Evolutionary conservation across 2,113 vertebrate species (phyloP), one percentile per base, ranked within the genome.

Genomic region (Gobio gobio): DNA sequence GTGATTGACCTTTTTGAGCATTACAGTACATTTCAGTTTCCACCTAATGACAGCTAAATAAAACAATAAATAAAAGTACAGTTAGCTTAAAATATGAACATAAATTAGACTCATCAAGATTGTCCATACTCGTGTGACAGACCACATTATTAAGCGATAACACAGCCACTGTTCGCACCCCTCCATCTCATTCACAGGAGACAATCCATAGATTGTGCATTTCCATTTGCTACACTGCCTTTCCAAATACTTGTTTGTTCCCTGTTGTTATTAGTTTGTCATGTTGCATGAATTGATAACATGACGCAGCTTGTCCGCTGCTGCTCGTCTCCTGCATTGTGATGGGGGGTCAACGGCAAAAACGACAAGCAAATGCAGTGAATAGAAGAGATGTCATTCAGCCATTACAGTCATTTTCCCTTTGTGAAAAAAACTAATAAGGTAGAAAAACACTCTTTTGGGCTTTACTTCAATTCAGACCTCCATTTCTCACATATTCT

Each of bases 211-310:
- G 91, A 90, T 82, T 78, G 88, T 66, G 87, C 90, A 49, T 89
- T 94, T 92, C 92, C 91, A 92, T 94, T 93, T 94, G 91, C 91
- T 84, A 84, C 78, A 77, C 87, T 63, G 87, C 89, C 89, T 86
- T 87, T 83, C 89, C 86, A 90, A 91, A 85, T 90, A 92, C 91
- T 87, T 84, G 87, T 90, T 93, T 92, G 92, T 94, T 94, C 92
- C 90, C 88, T 90, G 91, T 87, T 83, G 91, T 93, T 94, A 94
- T 93, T 92, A 93, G 92, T 92, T 93, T 93, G 92, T 92, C 93
- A 89, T 92, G 91, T 94, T 26, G 85, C 85, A 91, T 90, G 89
- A 91, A 93, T 93, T 94, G 93, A 93, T 93, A 91, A 95, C 94
- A 92, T 93, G 93, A 93, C 87, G 87, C 76, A 87, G 92, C 92